phyloP scores from a whole-genome alignment of 1,140 invertebrate species.

The Lineus longissimus region DNA sequence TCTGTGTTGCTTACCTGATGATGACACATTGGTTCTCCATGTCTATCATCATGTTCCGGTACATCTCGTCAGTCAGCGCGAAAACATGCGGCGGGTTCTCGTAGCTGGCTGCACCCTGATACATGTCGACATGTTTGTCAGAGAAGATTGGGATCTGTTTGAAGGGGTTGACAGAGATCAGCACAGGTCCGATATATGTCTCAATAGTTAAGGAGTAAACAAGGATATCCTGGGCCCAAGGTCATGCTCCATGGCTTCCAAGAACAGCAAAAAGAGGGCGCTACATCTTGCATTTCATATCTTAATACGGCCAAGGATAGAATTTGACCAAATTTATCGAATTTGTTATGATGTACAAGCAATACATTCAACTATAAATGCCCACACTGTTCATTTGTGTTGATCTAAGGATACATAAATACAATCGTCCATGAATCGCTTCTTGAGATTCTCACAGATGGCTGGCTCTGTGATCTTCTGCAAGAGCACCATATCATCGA shows the following conservation, averaged over 20 bases:
- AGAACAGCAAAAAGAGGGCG: too few relatives aligned
- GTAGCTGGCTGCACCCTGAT: constrained; percentile 67
- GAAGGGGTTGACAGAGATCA: constrained; percentile 77
- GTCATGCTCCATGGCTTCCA: neutral
- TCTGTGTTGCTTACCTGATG: constrained; percentile 67
- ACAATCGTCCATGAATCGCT: constrained; percentile 70
- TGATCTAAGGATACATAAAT: constrained; percentile 68
- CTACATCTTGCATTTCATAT: too few relatives aligned
- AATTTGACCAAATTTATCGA: too few relatives aligned
- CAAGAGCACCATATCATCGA: constrained; percentile 78
- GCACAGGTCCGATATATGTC: constrained; percentile 78
- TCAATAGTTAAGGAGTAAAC: constrained; percentile 38
- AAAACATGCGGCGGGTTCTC: constrained; percentile 77
- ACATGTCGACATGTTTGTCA: constrained; percentile 69
- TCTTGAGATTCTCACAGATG: constrained; percentile 73
- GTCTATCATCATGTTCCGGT: constrained; percentile 73
- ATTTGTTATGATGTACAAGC: too few relatives aligned
- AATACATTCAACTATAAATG: too few relatives aligned
- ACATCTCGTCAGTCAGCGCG: constrained; percentile 73
- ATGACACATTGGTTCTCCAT: constrained; percentile 73
- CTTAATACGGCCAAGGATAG: too few relatives aligned
- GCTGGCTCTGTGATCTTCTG: constrained; percentile 67
- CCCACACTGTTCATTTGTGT: neutral
- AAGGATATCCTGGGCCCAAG: neutral
- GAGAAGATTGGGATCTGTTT: constrained; percentile 71